Conservation (phyloP, 2,888 invertebrate species). For the Oligia strigilis region DNA sequence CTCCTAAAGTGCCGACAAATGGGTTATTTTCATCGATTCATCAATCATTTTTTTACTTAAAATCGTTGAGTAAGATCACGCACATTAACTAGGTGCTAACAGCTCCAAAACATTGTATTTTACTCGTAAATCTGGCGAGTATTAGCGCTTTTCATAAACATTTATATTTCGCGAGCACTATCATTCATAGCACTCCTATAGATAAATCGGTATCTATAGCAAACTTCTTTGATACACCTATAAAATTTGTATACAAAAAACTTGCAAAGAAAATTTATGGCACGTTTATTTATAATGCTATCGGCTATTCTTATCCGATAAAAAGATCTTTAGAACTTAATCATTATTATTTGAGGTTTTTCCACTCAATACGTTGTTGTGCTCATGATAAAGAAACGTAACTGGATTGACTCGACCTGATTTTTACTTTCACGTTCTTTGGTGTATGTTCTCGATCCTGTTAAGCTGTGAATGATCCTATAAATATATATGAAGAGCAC, state of each 20-base stretch:
- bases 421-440: constrained; percentile 34
- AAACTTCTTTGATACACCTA: constrained; percentile 53
- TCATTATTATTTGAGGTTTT: constrained; percentile 43
- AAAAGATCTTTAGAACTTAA: constrained; percentile 41
- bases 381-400: constrained; percentile 29
- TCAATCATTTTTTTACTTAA: constrained; percentile 48
- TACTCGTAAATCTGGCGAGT: constrained; percentile 50
- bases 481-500: constrained; percentile 17
- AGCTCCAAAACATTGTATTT: constrained; percentile 31
- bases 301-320: constrained; percentile 47
- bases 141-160: constrained; percentile 53
- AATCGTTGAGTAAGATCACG: constrained; percentile 37
- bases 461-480: constrained; percentile 2
- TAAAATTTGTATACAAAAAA: constrained; percentile 56
- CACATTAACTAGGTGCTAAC: constrained; percentile 37
- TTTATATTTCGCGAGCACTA: constrained; percentile 55
- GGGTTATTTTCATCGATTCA: constrained; percentile 22
- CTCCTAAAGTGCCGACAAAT: constrained; percentile 7
- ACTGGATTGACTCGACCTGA: constrained; percentile 42
- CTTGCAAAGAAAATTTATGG: constrained; percentile 51
- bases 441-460: constrained; percentile 26
- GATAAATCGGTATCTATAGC: constrained; percentile 16
- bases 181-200: constrained; percentile 48
- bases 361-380: constrained; percentile 31
- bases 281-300: constrained; percentile 47